phyloP scores from a whole-genome alignment of 2,888 invertebrate genomes.

The Hirtodrosophila cameraria region DNA sequence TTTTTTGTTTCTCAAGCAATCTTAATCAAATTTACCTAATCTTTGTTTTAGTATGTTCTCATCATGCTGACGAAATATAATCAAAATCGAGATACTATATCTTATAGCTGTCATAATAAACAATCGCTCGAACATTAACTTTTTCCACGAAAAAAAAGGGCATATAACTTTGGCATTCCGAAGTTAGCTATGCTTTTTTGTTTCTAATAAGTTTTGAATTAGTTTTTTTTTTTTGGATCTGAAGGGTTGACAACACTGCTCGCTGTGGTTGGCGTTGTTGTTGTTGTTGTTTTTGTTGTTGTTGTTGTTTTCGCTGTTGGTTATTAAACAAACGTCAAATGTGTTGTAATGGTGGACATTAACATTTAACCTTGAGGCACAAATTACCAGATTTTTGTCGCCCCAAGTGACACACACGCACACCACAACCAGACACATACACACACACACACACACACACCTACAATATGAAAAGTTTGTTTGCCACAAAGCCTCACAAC shows the following conservation, averaged over 20 bases:
- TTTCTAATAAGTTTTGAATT: no score
- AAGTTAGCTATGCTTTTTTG: no score
- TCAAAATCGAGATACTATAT: no score
- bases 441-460: constrained; percentile 6
- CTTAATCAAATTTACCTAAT: no score
- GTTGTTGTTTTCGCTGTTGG: constrained; percentile 1
- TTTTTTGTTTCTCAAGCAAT: no score
- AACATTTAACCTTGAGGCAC: constrained; percentile 78
- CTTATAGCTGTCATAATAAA: no score
- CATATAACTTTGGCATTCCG: no score
- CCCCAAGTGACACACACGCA: constrained; percentile 49
- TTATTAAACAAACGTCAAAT: constrained; percentile 67
- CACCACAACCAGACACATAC: constrained; percentile 4
- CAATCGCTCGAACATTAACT: no score
- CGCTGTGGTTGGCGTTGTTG: background rate
- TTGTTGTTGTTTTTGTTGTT: background rate
- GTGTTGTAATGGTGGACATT: constrained; percentile 74
- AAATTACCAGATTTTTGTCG: constrained; percentile 78
- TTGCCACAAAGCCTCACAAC: constrained; percentile 41
- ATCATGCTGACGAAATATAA: no score
- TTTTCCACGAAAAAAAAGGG: no score
- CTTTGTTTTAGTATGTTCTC: no score
- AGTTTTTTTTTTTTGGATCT: constrained; percentile 1
- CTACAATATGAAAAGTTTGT: constrained; percentile 44
- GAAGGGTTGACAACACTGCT: background rate